Evolutionary conservation across 2,888 invertebrate genomes (phyloP).

Genomic region (Odontomyia ornata): DNA sequence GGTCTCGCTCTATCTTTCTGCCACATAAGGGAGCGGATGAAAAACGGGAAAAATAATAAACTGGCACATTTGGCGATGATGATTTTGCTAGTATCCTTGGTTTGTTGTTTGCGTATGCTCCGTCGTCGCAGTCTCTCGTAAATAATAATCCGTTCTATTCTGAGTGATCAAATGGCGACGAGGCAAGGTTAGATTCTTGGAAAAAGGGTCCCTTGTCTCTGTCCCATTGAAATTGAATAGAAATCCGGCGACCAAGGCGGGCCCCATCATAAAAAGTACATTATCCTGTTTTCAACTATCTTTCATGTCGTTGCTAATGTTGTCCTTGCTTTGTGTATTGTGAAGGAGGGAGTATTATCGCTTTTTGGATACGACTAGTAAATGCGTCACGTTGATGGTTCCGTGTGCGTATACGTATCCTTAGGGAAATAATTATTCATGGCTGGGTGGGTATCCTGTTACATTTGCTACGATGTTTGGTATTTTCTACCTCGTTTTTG

Average conservation of each 20-base stretch:
- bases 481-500: neutral
- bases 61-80: constrained; percentile 1
- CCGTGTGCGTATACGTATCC: neutral
- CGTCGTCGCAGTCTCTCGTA: neutral
- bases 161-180: constrained; percentile 20
- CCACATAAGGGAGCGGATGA: neutral
- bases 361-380: neutral
- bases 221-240: neutral
- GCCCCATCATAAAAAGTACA: constrained; percentile 11
- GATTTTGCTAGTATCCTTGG: constrained; percentile 1
- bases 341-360: neutral
- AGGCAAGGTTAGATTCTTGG: neutral
- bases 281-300: constrained; percentile 10
- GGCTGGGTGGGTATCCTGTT: neutral
- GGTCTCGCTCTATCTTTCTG: neutral
- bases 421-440: constrained; percentile 6
- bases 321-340: neutral
- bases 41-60: neutral
- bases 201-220: constrained; percentile 10
- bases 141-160: constrained; percentile 24
- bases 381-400: neutral
- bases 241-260: neutral
- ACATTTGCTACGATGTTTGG: neutral
- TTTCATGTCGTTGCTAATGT: neutral
- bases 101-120: neutral